Evolutionary conservation across 2,113 vertebrate genomes (phyloP), one percentile per base, ranked within the genome.

Genomic region (Brachypodius melanocephalos): DNA sequence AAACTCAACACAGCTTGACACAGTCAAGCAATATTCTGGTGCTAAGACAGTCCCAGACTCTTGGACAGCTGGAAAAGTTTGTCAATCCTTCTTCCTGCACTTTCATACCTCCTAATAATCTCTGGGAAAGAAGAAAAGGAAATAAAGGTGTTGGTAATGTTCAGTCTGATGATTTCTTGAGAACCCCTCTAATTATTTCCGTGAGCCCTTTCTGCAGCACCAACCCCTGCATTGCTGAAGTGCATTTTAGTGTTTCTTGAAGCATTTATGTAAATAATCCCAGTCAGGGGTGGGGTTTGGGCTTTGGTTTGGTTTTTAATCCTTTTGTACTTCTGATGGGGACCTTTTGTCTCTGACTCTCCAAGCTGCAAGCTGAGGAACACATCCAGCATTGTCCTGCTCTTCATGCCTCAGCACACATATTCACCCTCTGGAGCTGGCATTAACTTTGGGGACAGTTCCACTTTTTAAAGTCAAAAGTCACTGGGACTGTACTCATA

Each of bases 381-480:
- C 48, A 57, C 84, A 52, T 32, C 67, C 46, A 66, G 48, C 31
- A n/a, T 49, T 85, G 19, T 83, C 10, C 48, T 66, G 19, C 67
- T 86, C 85, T 89, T 61, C 46, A 46, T 68, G 77, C 57, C 75
- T 77, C 59, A 20, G 67, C 49, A 57, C 92, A 93, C 52, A 8
- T 2, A 62, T n/a, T 68, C 74, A 38, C 52, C 3, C 22, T 49
- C 82, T 73, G 76, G 29, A 78, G 80, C 93, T 93, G 85, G 21
- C 65, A 29, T 16, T 14, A 97, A 96, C 96, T 97, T 95, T 54
- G 54, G 71, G 78, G 88, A 57, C 93, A 95, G 66, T 90, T 96
- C 73, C 77, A 96, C 97, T 96, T 96, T 90, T 85, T 68, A 48
- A 93, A 93, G 89, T 78, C 83, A 10, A 55, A 76, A 75, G 32